Base-by-base conservation (phyloP, 1,140 invertebrate genomes). In the Trichoplusia ni region DNA sequence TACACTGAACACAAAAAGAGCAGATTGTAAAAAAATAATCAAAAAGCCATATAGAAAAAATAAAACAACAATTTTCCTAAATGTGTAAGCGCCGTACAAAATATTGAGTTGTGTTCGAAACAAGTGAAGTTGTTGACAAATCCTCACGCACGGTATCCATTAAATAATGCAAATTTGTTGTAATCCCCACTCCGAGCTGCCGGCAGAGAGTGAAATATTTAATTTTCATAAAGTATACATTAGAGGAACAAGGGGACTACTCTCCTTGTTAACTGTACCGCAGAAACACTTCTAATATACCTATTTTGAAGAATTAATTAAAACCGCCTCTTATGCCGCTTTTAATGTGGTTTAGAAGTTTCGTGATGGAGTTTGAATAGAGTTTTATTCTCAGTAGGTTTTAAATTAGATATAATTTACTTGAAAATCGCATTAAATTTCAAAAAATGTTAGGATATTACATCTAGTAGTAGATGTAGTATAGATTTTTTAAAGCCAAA, bases 151-250 rank as follows among this genome's bases (percentile, higher is more conserved):
- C 74, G 67, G 72, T 82, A 84, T 86, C 84, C 84, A 90, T 90
- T 89, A 90, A 84, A 84, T 83, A 86, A 90, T 90, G 87, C 84
- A 89, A 90, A 90, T 90, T 88, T 82, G 82, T 86, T 87, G 86
- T 90, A 90, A 90, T 90, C 87, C 86, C 82, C 73, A 73, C 81
- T 79, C 79, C 63, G 74, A 73, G 78, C 75, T 69, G 66, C 64
- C 78, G 72, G 74, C 69, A 73, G 72, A 75, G 76, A 90, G 82
- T 81, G 86, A 86, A 86, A 88, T 90, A 88, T 90, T 90, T 88
- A 90, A 90, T 90, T 90, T 90, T 90, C 87, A 90, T 87, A 88
- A 88, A 89, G 85, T 88, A 76, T 86, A 82, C 79, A 85, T 88
- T 84, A 83, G 75, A 76, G 54, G 69, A 77, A 76, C 71, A 77